phyloP scores from a whole-genome alignment of 2,888 invertebrate species.

The Doris montereyensis region DNA sequence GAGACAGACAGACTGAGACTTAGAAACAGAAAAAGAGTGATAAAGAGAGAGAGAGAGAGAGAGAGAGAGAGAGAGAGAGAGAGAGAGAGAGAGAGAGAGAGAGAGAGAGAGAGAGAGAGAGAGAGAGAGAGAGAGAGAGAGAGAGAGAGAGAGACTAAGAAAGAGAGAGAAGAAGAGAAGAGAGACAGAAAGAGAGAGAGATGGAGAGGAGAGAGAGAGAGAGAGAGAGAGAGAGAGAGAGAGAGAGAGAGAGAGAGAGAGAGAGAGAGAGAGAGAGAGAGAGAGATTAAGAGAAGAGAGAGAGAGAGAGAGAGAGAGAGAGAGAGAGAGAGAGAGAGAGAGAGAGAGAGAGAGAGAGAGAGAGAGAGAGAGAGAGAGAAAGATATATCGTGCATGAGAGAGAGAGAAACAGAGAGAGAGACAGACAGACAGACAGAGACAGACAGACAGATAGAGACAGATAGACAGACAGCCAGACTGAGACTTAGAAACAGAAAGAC shows the following conservation, averaged over 20 bases:
- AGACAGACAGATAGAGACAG: background rate
- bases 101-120: background rate
- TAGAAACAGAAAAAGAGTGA: background rate
- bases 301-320: background rate
- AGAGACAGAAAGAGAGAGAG: background rate
- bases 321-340: background rate
- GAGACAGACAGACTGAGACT: background rate
- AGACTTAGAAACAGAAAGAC: background rate
- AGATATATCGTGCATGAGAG: background rate
- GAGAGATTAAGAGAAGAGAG: background rate
- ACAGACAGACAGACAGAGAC: background rate
- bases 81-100: background rate
- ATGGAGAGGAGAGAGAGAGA: background rate
- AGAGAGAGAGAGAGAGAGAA: background rate
- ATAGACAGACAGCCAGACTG: background rate
- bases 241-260: background rate
- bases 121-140: background rate
- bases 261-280: background rate
- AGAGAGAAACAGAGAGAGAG: background rate
- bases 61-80: background rate
- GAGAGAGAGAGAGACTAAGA: background rate
- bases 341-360: background rate
- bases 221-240: background rate
- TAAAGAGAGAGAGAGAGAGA: background rate
- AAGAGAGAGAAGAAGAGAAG: background rate